A percentile compares a stretch with the other conserved stretches of the same genome.
phyloP scores from a whole-genome alignment of 2,888 invertebrate species.

The Limnephilus lunatus region DNA sequence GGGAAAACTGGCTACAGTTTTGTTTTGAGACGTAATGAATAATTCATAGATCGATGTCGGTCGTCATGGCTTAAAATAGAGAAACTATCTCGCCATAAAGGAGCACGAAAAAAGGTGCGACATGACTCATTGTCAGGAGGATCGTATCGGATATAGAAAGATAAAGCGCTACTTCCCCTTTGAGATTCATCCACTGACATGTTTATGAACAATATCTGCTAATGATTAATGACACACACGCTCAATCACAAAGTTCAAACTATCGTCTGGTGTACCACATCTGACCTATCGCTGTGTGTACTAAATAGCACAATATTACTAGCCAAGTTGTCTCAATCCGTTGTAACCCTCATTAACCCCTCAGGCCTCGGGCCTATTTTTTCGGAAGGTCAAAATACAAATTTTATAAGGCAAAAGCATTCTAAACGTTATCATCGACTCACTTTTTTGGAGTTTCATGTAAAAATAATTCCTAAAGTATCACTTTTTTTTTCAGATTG shows the following conservation, averaged over 20 bases:
- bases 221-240: neutral
- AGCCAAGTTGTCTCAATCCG: neutral
- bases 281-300: neutral
- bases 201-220: neutral
- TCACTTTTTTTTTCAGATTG: too few relatives aligned
- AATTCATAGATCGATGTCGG: constrained; percentile 62
- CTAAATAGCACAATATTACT: neutral
- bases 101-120: constrained; percentile 47
- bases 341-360: too few relatives aligned
- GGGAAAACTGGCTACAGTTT: constrained; percentile 5
- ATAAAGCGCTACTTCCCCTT: neutral
- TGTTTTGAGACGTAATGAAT: constrained; percentile 55
- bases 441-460: too few relatives aligned
- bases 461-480: too few relatives aligned
- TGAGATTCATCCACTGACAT: neutral
- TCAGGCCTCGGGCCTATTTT: too few relatives aligned
- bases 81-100: constrained; percentile 53
- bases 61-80: constrained; percentile 62
- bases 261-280: neutral
- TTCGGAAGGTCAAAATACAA: too few relatives aligned
- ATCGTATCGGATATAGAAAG: constrained; percentile 4
- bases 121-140: constrained; percentile 46
- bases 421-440: too few relatives aligned
- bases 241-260: neutral
- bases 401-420: too few relatives aligned